Conservation (phyloP, 1,140 invertebrate species). For the Lethrus apterus region DNA sequence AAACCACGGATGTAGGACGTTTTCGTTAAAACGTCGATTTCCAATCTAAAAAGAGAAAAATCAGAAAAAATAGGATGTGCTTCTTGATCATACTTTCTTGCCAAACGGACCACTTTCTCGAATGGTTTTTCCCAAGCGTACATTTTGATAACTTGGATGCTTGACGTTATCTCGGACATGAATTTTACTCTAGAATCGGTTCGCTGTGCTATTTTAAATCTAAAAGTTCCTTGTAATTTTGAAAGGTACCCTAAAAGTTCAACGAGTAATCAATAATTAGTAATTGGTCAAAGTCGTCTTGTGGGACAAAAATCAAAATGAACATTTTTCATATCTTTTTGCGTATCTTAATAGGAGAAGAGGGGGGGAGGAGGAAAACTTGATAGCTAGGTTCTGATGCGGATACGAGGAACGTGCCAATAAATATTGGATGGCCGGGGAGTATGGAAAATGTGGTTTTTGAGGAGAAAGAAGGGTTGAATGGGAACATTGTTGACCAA, state of each 20-base stretch:
- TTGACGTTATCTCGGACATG: slow-evolving; percentile 75
- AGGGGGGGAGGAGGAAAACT: too few relatives aligned
- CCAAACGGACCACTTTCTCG: slow-evolving; percentile 53
- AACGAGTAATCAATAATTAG: background rate
- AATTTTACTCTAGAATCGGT: slow-evolving; percentile 75
- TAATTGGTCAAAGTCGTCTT: background rate
- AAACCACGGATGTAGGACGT: slow-evolving; percentile 66
- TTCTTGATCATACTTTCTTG: slow-evolving; percentile 51
- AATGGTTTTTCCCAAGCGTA: slow-evolving; percentile 78
- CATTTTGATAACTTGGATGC: slow-evolving; percentile 79
- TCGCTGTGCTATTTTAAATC: slow-evolving; percentile 57
- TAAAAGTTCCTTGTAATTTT: slow-evolving; percentile 53
- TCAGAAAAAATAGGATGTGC: slow-evolving; percentile 8
- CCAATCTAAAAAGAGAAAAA: slow-evolving; percentile 46
- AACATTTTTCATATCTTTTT: slow-evolving; percentile 2
- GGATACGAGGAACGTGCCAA: too few relatives aligned
- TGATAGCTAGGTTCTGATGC: too few relatives aligned
- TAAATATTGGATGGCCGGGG: too few relatives aligned
- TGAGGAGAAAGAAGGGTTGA: too few relatives aligned
- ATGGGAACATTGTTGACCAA: background rate
- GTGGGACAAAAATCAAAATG: background rate
- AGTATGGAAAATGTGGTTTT: too few relatives aligned
- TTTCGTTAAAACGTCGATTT: slow-evolving; percentile 58
- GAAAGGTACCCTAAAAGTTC: slow-evolving; percentile 59
- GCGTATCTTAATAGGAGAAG: too few relatives aligned